Base-by-base conservation (phyloP, 2,797 vertebrate genomes). In the Orestias chungarensis region DNA sequence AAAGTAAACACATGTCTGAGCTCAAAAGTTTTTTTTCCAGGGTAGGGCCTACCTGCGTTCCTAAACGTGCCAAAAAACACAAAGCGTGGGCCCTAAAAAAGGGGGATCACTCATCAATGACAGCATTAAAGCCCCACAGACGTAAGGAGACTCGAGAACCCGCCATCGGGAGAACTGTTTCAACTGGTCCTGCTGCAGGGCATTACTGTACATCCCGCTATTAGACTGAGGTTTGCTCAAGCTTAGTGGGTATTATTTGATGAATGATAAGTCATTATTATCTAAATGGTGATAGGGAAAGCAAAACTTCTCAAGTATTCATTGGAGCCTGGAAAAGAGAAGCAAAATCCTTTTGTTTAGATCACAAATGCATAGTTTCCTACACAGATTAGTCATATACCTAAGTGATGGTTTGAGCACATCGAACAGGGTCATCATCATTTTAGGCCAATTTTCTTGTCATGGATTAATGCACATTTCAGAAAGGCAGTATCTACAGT, bases 1-100 rank as follows among this genome's bases (percentile, higher is more conserved):
- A 87, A 84, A 82, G 79, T 87, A 86, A 88, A 90, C 85, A 86
- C 52, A 73, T 64, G 50, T 47, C 57, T 82, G 67, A 68, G 83
- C 69, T 65, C 84, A 66, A 72, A 73, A 52, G 79, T 91, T 62
- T 47, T 66, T 43, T 66, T 92, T 90, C 86, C 88, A 88, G 88
- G 87, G 90, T 69, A 73, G 87, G 84, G 78, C 78, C 35, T 88
- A 88, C 84, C 86, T 89, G 79, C 74, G 65, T 42, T 70, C 77
- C 40, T 54, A 27, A 85, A 81, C 20, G 17, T 86, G 89, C 85
- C 89, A 91, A 91, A 88, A 73, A 84, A 86, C 65, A 90, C 85
- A 87, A n/a, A 25, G 10, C 15, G 79, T 76, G 73, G 64, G 25
- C 66, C 69, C 75, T 81, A 76, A 38, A 64, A 87, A 80, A 83